Evolutionary conservation across 2,113 vertebrate species (phyloP).

Genomic region (Lagenorhynchus albirostris): DNA sequence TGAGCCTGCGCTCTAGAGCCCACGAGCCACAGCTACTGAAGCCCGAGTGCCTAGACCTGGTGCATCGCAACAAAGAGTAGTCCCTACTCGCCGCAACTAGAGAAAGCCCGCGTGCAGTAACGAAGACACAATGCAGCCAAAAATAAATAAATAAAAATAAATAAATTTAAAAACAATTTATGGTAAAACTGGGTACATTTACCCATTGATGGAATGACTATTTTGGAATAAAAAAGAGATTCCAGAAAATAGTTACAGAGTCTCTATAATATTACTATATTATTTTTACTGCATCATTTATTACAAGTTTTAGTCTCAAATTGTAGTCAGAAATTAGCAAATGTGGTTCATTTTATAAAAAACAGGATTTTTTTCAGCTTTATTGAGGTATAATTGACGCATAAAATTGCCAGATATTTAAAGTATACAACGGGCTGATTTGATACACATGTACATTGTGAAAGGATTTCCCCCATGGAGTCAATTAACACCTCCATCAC

Average conservation of each 20-base stretch:
- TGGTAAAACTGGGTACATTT: not conserved
- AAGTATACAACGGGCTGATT: not conserved
- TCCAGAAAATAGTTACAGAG: not conserved
- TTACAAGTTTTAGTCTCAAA: not conserved
- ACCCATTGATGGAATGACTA: not conserved
- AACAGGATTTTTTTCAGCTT: not conserved
- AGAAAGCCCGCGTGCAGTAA: too few relatives aligned
- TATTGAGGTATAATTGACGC: not conserved
- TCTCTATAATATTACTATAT: not conserved
- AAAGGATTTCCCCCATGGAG: not conserved
- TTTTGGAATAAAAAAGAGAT: not conserved
- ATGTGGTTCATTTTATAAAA: not conserved
- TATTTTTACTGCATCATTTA: not conserved
- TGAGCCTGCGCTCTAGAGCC: too few relatives aligned
- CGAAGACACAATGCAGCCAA: too few relatives aligned
- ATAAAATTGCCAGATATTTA: not conserved
- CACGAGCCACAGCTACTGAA: too few relatives aligned
- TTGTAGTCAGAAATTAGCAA: not conserved
- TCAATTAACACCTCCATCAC: not conserved
- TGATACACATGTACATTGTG: not conserved
- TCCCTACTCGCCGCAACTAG: too few relatives aligned
- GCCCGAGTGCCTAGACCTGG: too few relatives aligned
- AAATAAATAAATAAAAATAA: too few relatives aligned
- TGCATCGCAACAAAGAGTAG: too few relatives aligned
- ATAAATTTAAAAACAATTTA: not conserved